Base-by-base conservation (phyloP, 2,888 invertebrate species). In the Sacculina carcini region DNA sequence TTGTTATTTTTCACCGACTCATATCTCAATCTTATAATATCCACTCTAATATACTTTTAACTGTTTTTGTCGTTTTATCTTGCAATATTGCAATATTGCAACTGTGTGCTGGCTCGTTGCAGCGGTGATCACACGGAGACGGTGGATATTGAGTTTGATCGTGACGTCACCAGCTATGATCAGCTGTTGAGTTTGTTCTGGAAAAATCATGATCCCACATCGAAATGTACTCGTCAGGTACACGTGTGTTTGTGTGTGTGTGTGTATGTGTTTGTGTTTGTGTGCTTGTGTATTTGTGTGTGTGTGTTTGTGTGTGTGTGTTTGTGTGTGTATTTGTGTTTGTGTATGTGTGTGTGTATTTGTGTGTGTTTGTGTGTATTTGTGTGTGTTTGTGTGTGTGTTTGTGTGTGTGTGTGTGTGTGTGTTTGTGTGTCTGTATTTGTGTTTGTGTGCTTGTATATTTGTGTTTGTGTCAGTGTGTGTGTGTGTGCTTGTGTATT, bases 71-170 rank as follows among this genome's bases (percentile, higher is more conserved):
- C n/a, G n/a, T n/a, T n/a, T n/a, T n/a, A n/a, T n/a, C n/a, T n/a
- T n/a, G n/a, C n/a, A n/a, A n/a, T n/a, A n/a, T n/a, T n/a, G n/a
- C n/a, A n/a, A n/a, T n/a, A n/a, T n/a, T n/a, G n/a, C n/a, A n/a
- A n/a, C n/a, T n/a, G n/a, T n/a, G n/a, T n/a, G 10, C 12, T 4
- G 4, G 7, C 39, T 19, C 12, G 57, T 69, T 71, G 53, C 67
- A 90, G 89, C 59, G 85, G 84, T 14, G 87, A 90, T 65, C 90
- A 92, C 64, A 89, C 87, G 16, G 94, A 94, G 71, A 83, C 87
- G 21, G 78, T 90, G 52, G 83, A 90, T 65, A 72, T 96, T 56
- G 83, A 89, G 63, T 94, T 74, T 62, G 84, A 94, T 65, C 86
- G 90, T 6, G 73, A 74, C 55, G 66, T 74, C 2, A 74, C 83